Percentiles rank a stretch among this genome's conserved stretches.
Evolutionary conservation across 1,140 invertebrate genomes (phyloP).

Genomic region (Plectrocnemia conspersa): DNA sequence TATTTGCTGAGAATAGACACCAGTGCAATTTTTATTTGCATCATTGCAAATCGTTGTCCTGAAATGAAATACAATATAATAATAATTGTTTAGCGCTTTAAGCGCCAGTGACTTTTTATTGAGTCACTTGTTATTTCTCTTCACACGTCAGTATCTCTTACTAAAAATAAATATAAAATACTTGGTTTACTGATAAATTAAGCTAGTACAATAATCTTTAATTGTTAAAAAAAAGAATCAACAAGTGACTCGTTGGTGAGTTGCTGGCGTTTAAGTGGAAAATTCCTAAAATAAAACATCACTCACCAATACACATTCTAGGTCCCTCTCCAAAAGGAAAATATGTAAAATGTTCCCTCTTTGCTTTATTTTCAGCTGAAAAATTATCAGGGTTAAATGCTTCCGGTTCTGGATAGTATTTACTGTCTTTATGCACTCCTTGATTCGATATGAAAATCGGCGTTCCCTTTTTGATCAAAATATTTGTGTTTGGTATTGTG

Average conservation of each 20-base stretch:
- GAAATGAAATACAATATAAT: constrained; percentile 2
- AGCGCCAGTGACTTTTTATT: background rate
- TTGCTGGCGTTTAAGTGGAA: background rate
- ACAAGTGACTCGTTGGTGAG: background rate
- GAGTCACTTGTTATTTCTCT: background rate
- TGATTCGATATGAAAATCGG: no score
- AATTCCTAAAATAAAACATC: background rate
- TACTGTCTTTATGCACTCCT: no score
- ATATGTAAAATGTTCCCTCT: no score
- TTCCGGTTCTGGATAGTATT: no score
- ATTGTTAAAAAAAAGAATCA: no score
- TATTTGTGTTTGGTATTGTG: no score
- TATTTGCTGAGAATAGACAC: constrained; percentile 40
- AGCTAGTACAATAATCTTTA: no score
- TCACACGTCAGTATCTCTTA: background rate
- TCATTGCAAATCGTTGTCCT: constrained; percentile 42
- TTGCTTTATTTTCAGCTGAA: no score
- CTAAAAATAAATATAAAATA: background rate
- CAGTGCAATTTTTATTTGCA: constrained; percentile 46
- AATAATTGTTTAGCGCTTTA: background rate
- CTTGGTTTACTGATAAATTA: no score
- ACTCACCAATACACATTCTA: background rate
- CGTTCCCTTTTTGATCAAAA: no score
- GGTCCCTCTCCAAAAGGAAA: no score
- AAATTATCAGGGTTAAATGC: no score